Evolutionary conservation across 1,140 invertebrate species (phyloP).

Genomic region (Zaprionus lachaisei): DNA sequence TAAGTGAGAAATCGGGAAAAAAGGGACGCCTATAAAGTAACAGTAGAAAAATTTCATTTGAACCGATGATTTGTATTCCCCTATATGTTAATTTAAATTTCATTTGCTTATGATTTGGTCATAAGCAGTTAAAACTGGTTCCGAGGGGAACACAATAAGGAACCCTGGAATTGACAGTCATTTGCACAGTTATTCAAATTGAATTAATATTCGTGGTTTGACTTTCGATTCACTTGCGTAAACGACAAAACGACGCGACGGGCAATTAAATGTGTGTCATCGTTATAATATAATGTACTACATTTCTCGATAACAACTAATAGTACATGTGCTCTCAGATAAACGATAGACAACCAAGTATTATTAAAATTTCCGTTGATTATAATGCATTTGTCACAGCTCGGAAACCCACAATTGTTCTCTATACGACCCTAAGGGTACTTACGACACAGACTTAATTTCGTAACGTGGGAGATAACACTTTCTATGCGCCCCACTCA

Average conservation of each 20-base stretch:
- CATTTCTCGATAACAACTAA: background rate
- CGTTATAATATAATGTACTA: slow-evolving; percentile 8
- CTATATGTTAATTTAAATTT: background rate
- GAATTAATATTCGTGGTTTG: slow-evolving; percentile 63
- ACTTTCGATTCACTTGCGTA: slow-evolving; percentile 49
- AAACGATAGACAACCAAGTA: background rate
- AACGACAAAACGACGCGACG: slow-evolving; percentile 39
- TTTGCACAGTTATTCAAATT: slow-evolving; percentile 67
- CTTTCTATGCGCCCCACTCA: no score
- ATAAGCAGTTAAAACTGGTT: slow-evolving; percentile 47
- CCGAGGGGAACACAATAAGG: slow-evolving; percentile 10
- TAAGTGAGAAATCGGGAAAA: background rate
- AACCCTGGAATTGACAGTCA: slow-evolving; percentile 50
- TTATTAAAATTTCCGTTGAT: slow-evolving; percentile 18
- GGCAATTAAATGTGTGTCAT: slow-evolving; percentile 36
- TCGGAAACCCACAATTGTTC: background rate
- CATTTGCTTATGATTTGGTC: background rate
- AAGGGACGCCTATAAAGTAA: background rate
- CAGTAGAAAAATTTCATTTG: background rate
- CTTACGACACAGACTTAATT: background rate
- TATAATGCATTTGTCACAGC: background rate
- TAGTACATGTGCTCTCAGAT: background rate
- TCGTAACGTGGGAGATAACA: background rate
- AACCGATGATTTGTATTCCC: background rate
- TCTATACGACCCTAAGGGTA: background rate